Conservation (phyloP, 1,140 invertebrate species). For the Limonius californicus region DNA sequence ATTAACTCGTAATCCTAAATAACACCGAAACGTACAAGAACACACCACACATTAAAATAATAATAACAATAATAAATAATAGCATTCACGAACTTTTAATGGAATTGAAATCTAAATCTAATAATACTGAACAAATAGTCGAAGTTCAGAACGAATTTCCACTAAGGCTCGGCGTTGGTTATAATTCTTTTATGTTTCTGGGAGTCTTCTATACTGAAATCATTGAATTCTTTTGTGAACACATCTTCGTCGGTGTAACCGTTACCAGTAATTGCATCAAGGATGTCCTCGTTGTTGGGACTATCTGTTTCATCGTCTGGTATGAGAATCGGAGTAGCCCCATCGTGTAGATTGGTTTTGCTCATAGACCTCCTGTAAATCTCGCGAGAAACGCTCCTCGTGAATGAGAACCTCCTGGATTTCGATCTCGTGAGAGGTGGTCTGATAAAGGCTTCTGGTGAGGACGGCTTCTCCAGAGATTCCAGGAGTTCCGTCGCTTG, state of each 20-base stretch:
- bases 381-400: conserved; percentile 61
- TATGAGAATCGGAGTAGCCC: conserved; percentile 60
- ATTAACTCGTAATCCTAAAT: too few relatives aligned
- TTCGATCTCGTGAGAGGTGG: conserved; percentile 54
- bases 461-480: conserved; percentile 42
- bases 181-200: conserved; percentile 10
- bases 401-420: conserved; percentile 62
- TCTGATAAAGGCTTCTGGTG: conserved; percentile 44
- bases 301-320: conserved; percentile 19
- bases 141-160: too few relatives aligned
- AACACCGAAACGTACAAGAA: too few relatives aligned
- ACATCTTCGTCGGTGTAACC: conserved; percentile 10
- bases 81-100: too few relatives aligned
- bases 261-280: background rate
- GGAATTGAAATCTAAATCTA: background rate
- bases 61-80: too few relatives aligned
- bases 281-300: conserved; percentile 8
- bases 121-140: background rate
- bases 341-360: conserved; percentile 60
- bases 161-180: background rate
- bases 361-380: conserved; percentile 57
- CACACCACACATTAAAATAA: too few relatives aligned
- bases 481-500: conserved; percentile 64
- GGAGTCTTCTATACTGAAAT: conserved; percentile 15
- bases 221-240: conserved; percentile 17